phyloP scores from a whole-genome alignment of 2,113 vertebrate species.

The Ammodytes dubius region DNA sequence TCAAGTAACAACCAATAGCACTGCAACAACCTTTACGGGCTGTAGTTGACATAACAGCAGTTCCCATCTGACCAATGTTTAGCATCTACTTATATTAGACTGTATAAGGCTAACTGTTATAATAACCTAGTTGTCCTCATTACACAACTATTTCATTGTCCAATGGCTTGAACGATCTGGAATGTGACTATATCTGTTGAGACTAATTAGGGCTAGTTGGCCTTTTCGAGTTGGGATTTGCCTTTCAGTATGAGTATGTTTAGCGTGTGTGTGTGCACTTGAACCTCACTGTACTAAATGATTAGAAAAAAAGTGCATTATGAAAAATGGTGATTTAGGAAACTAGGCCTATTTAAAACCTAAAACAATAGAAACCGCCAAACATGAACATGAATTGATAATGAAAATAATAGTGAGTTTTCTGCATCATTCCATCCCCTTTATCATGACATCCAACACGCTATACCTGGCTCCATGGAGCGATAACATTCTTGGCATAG shows the following conservation, averaged over 20 bases:
- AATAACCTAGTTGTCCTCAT: background rate
- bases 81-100: background rate
- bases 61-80: background rate
- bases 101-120: too few species aligned
- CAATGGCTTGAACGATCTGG: background rate
- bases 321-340: too few species aligned
- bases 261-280: background rate
- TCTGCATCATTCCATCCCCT: background rate
- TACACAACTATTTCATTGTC: too few species aligned
- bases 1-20: background rate
- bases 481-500: conserved; percentile 47
- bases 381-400: background rate
- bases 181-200: background rate
- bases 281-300: background rate
- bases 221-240: background rate
- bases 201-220: background rate
- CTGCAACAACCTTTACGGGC: background rate
- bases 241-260: background rate
- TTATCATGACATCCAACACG: background rate
- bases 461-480: background rate
- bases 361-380: too few species aligned
- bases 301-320: too few species aligned
- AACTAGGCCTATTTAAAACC: too few species aligned
- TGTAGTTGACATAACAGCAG: too few species aligned
- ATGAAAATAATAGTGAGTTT: background rate